A percentile compares a stretch with the other conserved stretches of the same genome.
These are phyloP conservation scores for Megalopta genalis DNA, from an alignment of 1,140 invertebrate species.

Conservation along the genomic window DNA sequence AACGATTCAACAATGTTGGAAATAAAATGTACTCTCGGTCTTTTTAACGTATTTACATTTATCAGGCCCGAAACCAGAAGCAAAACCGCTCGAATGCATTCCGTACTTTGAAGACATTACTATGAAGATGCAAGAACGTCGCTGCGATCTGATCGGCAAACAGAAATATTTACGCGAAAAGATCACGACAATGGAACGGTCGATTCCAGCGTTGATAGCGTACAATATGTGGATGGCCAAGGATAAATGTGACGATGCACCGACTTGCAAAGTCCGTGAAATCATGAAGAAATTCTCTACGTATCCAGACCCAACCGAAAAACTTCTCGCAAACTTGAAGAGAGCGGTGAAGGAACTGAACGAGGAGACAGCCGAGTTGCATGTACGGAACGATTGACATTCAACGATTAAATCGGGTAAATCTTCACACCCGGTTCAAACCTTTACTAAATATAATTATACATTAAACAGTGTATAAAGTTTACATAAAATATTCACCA, in stretches of 20 bases:
- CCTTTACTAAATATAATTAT: not conserved
- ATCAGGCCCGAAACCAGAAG: constrained; percentile 18
- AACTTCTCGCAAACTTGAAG: constrained; percentile 60
- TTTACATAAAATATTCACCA: not conserved
- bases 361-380: constrained; percentile 69
- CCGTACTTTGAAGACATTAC: constrained; percentile 44
- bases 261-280: constrained; percentile 65
- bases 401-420: constrained; percentile 63
- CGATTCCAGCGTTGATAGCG: constrained; percentile 71
- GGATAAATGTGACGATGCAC: constrained; percentile 50
- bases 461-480: not conserved
- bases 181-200: constrained; percentile 71
- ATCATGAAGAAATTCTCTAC: constrained; percentile 67
- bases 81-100: not conserved
- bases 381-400: constrained; percentile 73
- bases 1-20: not conserved
- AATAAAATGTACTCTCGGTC: not conserved
- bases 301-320: constrained; percentile 66
- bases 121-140: constrained; percentile 64
- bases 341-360: constrained; percentile 57
- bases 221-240: constrained; percentile 59
- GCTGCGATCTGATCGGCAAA: constrained; percentile 61
- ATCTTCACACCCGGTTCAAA: constrained; percentile 31
- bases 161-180: constrained; percentile 66
- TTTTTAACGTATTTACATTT: not conserved